Evolutionary conservation across 2,888 invertebrate genomes (phyloP).

Genomic region (Chymomyza procnemis): DNA sequence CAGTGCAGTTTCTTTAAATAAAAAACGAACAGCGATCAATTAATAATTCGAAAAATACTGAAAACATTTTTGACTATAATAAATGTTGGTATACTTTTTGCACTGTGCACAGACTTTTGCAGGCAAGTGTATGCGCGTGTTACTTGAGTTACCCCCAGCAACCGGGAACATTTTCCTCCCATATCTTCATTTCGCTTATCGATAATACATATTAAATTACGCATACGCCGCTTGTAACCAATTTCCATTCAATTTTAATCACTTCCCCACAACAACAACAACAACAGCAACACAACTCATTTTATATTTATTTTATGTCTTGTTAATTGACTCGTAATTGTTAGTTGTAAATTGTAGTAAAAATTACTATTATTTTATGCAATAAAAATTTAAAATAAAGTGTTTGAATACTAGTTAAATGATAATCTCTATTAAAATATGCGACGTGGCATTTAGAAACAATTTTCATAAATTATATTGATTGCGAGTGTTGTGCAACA

Average conservation of each 20-base stretch:
- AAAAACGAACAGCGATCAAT: no score
- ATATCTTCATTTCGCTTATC: background rate
- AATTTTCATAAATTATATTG: background rate
- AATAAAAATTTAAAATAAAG: slow-evolving; percentile 43
- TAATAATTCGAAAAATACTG: no score
- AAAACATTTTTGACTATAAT: no score
- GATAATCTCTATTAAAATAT: background rate
- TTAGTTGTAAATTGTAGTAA: slow-evolving; percentile 18
- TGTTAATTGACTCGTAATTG: slow-evolving; percentile 18
- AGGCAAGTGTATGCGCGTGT: background rate
- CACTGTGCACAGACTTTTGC: no score
- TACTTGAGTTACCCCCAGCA: background rate
- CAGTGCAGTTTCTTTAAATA: no score
- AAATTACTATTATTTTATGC: slow-evolving; percentile 36
- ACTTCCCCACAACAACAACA: background rate
- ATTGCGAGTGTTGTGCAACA: background rate
- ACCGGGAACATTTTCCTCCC: background rate
- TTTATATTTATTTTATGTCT: slow-evolving; percentile 13
- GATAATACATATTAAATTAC: slow-evolving; percentile 52
- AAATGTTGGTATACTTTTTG: no score
- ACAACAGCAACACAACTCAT: background rate
- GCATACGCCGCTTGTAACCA: slow-evolving; percentile 45
- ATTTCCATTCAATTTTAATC: slow-evolving; percentile 29
- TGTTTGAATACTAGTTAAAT: slow-evolving; percentile 8
- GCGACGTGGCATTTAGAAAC: background rate